These are phyloP conservation scores for Bettongia penicillata DNA, from an alignment of 2,113 vertebrate genomes.

Conservation along the genomic window DNA sequence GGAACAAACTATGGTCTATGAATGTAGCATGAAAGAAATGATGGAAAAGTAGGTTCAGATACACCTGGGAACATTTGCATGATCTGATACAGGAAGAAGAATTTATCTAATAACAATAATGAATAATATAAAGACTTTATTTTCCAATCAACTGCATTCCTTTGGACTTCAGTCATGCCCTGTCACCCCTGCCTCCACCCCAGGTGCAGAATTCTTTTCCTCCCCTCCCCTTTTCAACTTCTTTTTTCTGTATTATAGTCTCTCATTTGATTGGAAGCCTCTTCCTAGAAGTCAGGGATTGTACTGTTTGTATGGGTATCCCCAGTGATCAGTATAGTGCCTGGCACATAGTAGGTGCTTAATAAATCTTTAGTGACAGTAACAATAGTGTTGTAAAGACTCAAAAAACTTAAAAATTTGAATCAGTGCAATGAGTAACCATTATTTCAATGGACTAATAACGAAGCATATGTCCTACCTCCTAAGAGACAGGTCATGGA, in stretches of 20 bases:
- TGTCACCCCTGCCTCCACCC: background rate
- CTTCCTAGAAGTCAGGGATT: background rate
- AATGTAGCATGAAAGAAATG: background rate
- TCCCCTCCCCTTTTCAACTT: background rate
- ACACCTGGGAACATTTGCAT: background rate
- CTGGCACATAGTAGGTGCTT: background rate
- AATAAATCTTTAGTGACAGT: background rate
- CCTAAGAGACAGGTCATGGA: background rate
- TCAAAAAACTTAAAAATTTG: background rate
- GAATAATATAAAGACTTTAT: background rate
- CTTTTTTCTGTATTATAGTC: background rate
- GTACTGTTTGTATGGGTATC: background rate
- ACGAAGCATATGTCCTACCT: background rate
- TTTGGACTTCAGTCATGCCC: background rate
- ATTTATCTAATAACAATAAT: background rate
- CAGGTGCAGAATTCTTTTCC: background rate
- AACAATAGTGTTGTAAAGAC: background rate
- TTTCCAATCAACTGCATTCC: background rate
- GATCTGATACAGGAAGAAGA: background rate
- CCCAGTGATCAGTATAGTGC: background rate
- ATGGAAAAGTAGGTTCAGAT: background rate
- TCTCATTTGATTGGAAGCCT: background rate
- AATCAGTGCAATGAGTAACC: background rate
- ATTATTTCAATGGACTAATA: background rate
- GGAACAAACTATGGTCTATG: background rate